Evolutionary conservation across 2,797 vertebrate genomes (phyloP), one percentile per base, ranked within the genome.

Genomic region (Enteromius paludinosus): DNA sequence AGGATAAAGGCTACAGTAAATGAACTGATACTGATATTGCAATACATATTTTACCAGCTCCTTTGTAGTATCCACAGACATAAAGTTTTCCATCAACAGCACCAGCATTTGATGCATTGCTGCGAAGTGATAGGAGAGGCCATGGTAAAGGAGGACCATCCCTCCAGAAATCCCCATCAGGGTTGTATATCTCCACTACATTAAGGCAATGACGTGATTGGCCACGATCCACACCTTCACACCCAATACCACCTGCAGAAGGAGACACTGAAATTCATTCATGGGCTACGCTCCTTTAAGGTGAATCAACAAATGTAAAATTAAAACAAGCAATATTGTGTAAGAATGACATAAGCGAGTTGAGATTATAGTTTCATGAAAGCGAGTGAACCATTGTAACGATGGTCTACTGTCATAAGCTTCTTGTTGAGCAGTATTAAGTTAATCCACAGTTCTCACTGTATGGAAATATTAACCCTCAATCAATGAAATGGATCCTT

Each of bases 181-280:
- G 93, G 65, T 97, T 98, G 89, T 99, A 99, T 89, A 99, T 97
- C 91, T 99, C 98, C 76, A 99, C 96, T 5, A 88, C 92, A 62
- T 97, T 95, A 0, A 99, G 97, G 82, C 98, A 99, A 86, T 94
- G 96, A 18, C 98, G 96, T 25, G 96, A 96, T 81, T 99, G 98
- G 28, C 98, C 98, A 74, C 92, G 90, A 89, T 99, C 98, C 9
- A 86, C 87, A 35, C 97, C 97, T 56, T 95, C 90, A 80, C 98
- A 99, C 15, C 98, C 98, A 84, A 99, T 99, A 66, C 98, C 98
- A 82, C 98, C 98, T 99, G 81, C 14, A 85, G 68, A 14, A 86
- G 84, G 62, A 87, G 78, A 88, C 87, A 30, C 5, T n/a, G 5
- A 56, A 23, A 43, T 64, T 73, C 23, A 72, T 17, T 56, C 47